These are phyloP conservation scores for Pogonus chalceus DNA, from an alignment of 1,140 invertebrate species.

Conservation along the genomic window DNA sequence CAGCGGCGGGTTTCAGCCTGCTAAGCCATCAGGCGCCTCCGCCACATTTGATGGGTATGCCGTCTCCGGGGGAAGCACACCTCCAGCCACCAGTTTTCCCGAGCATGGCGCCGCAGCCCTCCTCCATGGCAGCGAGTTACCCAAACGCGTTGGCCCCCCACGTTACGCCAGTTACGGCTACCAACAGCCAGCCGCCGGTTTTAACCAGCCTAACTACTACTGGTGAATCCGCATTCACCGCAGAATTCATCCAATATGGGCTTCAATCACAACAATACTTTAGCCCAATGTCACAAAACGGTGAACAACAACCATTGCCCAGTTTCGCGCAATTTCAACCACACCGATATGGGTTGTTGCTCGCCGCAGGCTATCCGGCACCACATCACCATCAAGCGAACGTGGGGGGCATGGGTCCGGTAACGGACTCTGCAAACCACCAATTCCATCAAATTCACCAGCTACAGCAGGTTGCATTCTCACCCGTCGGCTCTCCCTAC, in stretches of 20 bases:
- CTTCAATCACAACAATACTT: conserved; percentile 12
- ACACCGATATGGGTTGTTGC: conserved; percentile 43
- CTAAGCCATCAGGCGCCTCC: conserved; percentile 41
- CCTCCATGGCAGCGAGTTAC: conserved; percentile 52
- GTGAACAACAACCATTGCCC: conserved; percentile 39
- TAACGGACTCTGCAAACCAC: conserved; percentile 37
- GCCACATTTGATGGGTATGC: conserved; percentile 40
- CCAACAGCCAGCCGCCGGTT: conserved; percentile 47
- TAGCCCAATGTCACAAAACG: conserved; percentile 13
- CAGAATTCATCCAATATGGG: conserved; percentile 6
- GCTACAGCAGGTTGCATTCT: conserved; percentile 7
- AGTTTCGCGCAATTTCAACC: conserved; percentile 53
- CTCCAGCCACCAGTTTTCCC: conserved; percentile 41
- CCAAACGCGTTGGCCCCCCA: conserved; percentile 74
- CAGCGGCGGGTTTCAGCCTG: conserved; percentile 40
- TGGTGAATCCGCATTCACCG: conserved; percentile 41
- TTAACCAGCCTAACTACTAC: conserved; percentile 56
- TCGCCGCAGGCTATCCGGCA: conserved; percentile 35
- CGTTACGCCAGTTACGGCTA: conserved; percentile 70
- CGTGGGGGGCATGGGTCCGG: conserved; percentile 60
- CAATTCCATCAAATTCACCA: conserved; percentile 18
- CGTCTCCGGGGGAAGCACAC: conserved; percentile 40
- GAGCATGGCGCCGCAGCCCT: conserved; percentile 40
- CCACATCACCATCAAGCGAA: conserved; percentile 37
- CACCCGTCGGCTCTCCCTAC: conserved; percentile 7